phyloP scores from a whole-genome alignment of 2,113 vertebrate species.

The Pseudorasbora parva region DNA sequence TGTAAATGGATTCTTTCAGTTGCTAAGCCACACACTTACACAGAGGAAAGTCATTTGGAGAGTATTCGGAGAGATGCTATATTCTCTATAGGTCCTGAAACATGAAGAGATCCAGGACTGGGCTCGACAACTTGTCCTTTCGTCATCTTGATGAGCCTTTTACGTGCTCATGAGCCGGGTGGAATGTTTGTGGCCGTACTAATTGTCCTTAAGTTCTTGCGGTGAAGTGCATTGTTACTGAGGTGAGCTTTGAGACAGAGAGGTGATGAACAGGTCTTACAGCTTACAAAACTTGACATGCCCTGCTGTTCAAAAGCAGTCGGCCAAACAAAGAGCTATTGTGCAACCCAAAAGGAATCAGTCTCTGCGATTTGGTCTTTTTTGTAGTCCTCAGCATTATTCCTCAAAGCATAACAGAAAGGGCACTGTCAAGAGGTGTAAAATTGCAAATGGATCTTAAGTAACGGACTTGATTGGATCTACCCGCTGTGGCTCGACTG shows the following conservation, averaged over 20 bases:
- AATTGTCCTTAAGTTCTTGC: background rate
- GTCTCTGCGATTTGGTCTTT: slow-evolving; percentile 25
- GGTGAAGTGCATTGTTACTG: background rate
- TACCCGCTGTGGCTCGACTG: slow-evolving; percentile 12
- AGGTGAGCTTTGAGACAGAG: background rate
- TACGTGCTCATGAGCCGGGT: background rate
- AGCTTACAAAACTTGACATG: slow-evolving; percentile 28
- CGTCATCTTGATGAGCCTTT: background rate
- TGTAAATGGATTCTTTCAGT: slow-evolving; percentile 1
- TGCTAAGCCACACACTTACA: slow-evolving; percentile 15
- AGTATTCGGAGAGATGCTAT: background rate
- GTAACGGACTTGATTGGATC: slow-evolving; percentile 44
- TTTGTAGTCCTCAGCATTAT: background rate
- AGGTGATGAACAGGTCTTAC: background rate
- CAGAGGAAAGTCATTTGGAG: background rate
- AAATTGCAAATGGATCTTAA: slow-evolving; percentile 27
- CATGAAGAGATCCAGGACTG: background rate
- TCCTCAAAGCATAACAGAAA: slow-evolving; percentile 12
- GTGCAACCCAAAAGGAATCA: slow-evolving; percentile 4
- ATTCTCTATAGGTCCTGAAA: background rate
- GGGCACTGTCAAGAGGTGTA: slow-evolving; percentile 27
- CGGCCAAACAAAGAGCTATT: background rate
- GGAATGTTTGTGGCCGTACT: background rate
- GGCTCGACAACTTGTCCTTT: background rate
- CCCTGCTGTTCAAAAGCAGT: background rate